Percentiles rank a stretch among this genome's conserved stretches.
These are phyloP conservation scores for Choreutis nemorana DNA, from an alignment of 2,888 invertebrate genomes.

Conservation along the genomic window DNA sequence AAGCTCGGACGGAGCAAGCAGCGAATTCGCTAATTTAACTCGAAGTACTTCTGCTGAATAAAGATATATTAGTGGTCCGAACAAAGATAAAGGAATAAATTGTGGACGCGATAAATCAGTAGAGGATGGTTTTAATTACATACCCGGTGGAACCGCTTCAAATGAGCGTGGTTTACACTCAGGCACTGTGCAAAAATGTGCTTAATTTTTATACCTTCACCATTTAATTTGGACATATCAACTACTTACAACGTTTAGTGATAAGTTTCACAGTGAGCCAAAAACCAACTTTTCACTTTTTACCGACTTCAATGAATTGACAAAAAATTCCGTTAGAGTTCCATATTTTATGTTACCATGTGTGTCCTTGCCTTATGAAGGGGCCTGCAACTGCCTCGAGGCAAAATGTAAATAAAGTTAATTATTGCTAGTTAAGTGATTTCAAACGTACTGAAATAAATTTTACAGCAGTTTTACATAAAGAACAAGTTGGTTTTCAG, in stretches of 20 bases:
- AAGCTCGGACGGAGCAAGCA: conserved; percentile 24
- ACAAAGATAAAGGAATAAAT: conserved; percentile 63
- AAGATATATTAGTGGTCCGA: conserved; percentile 62
- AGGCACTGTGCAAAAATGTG: conserved; percentile 15
- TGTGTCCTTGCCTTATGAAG: conserved; percentile 22
- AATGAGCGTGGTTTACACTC: conserved; percentile 7
- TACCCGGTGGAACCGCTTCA: conserved; percentile 31
- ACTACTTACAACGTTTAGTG: too few relatives aligned
- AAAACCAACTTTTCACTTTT: too few relatives aligned
- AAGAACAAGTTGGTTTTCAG: neutral
- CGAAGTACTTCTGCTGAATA: conserved; percentile 39
- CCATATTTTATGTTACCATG: conserved; percentile 5
- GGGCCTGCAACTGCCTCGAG: conserved; percentile 22
- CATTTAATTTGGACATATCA: too few relatives aligned
- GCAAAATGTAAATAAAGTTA: conserved; percentile 52
- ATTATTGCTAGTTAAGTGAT: conserved; percentile 55
- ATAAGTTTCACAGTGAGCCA: too few relatives aligned
- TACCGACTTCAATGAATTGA: too few relatives aligned
- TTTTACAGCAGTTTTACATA: conserved; percentile 11
- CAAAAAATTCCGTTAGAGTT: too few relatives aligned
- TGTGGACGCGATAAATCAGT: conserved; percentile 60
- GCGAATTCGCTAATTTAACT: conserved; percentile 61
- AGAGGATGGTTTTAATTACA: conserved; percentile 64
- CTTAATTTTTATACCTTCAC: conserved; percentile 2
- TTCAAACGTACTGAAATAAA: conserved; percentile 33